Evolutionary conservation across 2,888 invertebrate genomes (phyloP).

Genomic region (Sthenelais limicola): DNA sequence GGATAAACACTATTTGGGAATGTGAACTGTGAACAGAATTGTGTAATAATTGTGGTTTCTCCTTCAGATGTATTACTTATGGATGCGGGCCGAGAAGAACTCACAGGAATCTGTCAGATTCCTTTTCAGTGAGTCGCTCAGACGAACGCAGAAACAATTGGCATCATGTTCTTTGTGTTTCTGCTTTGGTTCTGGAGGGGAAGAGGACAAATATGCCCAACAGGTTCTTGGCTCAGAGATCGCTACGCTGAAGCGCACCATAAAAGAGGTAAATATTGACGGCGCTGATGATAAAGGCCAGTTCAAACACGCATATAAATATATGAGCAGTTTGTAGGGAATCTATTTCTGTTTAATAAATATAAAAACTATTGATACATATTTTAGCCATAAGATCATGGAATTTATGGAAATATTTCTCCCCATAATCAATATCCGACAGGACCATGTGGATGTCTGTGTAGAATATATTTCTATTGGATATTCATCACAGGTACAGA

Average conservation of each 20-base stretch:
- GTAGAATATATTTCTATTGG: too few relatives aligned
- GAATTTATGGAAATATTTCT: too few relatives aligned
- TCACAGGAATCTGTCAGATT: constrained; percentile 26
- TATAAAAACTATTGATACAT: neutral
- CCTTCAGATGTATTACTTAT: constrained; percentile 16
- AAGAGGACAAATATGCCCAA: constrained; percentile 48
- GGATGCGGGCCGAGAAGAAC: neutral
- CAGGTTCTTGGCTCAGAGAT: constrained; percentile 50
- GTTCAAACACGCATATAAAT: neutral
- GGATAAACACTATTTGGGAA: too few relatives aligned
- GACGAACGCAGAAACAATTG: constrained; percentile 46
- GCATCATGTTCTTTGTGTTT: constrained; percentile 38
- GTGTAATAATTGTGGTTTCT: neutral
- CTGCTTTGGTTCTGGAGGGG: constrained; percentile 26
- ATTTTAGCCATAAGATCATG: too few relatives aligned
- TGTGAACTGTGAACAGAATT: neutral
- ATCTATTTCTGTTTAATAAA: neutral
- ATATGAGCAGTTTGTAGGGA: neutral
- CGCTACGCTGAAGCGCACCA: constrained; percentile 48
- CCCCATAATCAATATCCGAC: too few relatives aligned
- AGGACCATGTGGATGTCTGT: too few relatives aligned
- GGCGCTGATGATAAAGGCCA: neutral
- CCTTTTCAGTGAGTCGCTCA: constrained; percentile 49
- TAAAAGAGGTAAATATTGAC: constrained; percentile 46
- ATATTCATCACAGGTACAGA: too few relatives aligned